Conservation (phyloP, 2,797 vertebrate species). For the Tapera naevia region DNA sequence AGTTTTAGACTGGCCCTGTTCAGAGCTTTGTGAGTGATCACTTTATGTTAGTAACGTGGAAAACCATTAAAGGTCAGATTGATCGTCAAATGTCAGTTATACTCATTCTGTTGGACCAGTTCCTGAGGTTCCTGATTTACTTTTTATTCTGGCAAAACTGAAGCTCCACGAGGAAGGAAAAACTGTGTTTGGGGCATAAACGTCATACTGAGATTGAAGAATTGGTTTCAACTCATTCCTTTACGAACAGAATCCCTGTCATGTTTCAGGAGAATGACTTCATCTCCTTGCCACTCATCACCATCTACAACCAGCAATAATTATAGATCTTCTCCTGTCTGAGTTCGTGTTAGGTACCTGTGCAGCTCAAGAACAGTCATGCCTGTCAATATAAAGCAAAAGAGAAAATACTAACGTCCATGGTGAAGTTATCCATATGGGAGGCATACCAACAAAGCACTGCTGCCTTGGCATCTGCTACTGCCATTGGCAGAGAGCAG, state of each 20-base stretch:
- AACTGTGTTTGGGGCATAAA: background rate
- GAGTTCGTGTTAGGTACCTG: background rate
- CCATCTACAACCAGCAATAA: background rate
- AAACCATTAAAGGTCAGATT: slow-evolving; percentile 17
- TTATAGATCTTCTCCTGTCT: background rate
- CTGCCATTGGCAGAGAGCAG: background rate
- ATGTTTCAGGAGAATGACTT: background rate
- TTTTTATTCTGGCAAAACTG: background rate
- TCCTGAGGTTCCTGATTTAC: background rate
- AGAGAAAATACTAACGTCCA: background rate
- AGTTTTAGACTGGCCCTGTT: background rate
- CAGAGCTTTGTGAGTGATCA: background rate
- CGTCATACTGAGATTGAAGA: background rate
- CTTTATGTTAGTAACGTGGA: background rate
- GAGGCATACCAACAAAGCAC: background rate
- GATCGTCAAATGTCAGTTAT: background rate
- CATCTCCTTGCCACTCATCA: background rate
- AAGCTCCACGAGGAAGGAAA: background rate
- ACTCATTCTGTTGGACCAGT: background rate
- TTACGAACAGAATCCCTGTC: background rate
- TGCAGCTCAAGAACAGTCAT: background rate
- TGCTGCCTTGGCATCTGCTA: background rate
- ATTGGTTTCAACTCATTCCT: background rate
- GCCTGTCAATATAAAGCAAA: background rate
- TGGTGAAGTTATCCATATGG: background rate